Conservation (phyloP, 2,113 vertebrate genomes). For the Zosterops borbonicus region DNA sequence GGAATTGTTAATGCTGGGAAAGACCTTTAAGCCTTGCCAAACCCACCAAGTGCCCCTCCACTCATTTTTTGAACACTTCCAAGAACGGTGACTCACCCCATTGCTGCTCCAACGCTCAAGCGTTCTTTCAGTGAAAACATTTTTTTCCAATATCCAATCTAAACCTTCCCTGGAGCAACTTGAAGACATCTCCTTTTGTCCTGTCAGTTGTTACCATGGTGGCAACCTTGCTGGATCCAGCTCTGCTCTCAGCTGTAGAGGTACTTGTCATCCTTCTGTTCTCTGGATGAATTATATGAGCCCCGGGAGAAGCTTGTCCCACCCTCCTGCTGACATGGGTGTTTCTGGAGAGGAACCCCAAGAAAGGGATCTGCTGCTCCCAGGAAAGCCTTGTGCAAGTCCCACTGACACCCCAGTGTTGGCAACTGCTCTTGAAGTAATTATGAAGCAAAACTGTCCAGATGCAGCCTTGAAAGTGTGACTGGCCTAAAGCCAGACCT, state of each 20-base stretch:
- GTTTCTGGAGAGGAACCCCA: neutral
- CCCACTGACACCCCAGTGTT: neutral
- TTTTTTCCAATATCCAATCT: neutral
- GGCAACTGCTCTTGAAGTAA: neutral
- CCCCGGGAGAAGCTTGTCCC: neutral
- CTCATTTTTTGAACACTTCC: neutral
- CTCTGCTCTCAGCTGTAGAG: neutral
- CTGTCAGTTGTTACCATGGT: neutral
- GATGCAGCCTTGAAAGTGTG: neutral
- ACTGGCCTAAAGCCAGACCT: neutral
- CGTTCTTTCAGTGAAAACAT: neutral
- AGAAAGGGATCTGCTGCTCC: neutral
- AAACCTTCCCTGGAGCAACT: neutral
- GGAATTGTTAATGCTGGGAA: neutral
- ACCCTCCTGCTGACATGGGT: accelerated
- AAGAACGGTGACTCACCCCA: neutral
- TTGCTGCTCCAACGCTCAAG: neutral
- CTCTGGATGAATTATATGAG: neutral
- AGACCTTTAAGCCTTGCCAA: neutral
- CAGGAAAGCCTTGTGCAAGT: accelerated
- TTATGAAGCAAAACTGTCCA: neutral
- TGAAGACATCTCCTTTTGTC: neutral
- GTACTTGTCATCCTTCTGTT: neutral
- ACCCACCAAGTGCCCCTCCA: neutral
- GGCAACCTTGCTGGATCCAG: neutral